A percentile compares a stretch with the other conserved stretches of the same genome.
These are phyloP conservation scores for Dynastes maya DNA, from an alignment of 2,888 invertebrate genomes.

Conservation along the genomic window DNA sequence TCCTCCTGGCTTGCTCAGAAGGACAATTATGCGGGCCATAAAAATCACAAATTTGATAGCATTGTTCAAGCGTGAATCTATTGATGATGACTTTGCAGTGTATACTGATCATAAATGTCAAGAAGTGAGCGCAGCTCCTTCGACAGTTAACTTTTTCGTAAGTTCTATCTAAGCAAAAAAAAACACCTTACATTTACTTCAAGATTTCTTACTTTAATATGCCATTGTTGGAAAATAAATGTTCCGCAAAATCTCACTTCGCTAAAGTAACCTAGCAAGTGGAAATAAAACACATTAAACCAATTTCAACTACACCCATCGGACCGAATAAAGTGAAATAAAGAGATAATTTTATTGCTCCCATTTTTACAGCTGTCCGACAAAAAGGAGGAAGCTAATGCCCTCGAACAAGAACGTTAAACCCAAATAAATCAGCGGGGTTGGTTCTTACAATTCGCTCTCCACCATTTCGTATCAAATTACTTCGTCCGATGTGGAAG, in stretches of 20 bases:
- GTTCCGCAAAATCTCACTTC: background rate
- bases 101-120: too few relatives aligned
- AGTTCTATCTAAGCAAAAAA: too few relatives aligned
- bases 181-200: too few relatives aligned
- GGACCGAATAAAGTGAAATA: slow-evolving; percentile 16
- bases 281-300: slow-evolving; percentile 13
- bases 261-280: background rate
- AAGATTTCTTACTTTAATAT: too few relatives aligned
- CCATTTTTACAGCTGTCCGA: background rate
- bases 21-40: too few relatives aligned
- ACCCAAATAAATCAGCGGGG: slow-evolving; percentile 24
- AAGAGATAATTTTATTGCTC: slow-evolving; percentile 8
- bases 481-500: background rate
- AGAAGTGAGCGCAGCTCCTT: too few relatives aligned
- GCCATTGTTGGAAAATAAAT: too few relatives aligned
- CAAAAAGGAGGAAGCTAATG: slow-evolving; percentile 20
- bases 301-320: background rate
- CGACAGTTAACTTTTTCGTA: too few relatives aligned
- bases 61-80: too few relatives aligned
- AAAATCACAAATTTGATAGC: too few relatives aligned
- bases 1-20: too few relatives aligned
- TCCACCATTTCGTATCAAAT: slow-evolving; percentile 4
- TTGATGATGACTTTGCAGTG: too few relatives aligned
- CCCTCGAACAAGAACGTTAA: slow-evolving; percentile 10
- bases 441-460: background rate